Conservation (phyloP, 2,113 vertebrate genomes). For the Theristicus caerulescens region DNA sequence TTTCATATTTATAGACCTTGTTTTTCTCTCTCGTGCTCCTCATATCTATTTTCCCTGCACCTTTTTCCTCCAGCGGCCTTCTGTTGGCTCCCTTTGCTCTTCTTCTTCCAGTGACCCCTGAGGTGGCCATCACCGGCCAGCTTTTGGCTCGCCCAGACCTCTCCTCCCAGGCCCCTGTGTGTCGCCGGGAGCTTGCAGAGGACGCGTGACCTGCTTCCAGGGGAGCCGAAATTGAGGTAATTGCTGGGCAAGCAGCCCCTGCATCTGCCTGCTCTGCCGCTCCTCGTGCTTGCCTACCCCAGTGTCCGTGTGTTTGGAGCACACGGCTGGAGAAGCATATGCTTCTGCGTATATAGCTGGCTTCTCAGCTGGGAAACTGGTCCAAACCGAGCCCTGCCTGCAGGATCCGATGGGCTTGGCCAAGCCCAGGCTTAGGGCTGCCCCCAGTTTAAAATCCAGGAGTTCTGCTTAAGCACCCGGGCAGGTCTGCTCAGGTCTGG, state of each 20-base stretch:
- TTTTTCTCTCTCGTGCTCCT: background rate
- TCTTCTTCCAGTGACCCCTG: background rate
- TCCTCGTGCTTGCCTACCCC: background rate
- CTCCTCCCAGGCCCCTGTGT: background rate
- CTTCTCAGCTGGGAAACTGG: background rate
- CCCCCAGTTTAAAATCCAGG: background rate
- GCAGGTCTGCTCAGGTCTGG: background rate
- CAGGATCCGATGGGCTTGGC: background rate
- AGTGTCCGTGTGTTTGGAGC: accelerated
- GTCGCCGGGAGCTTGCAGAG: background rate
- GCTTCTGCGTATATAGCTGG: background rate
- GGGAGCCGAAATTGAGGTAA: background rate
- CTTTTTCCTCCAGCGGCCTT: background rate
- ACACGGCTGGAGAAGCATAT: accelerated
- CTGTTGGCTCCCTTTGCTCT: accelerated
- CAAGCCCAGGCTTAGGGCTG: background rate
- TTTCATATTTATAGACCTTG: background rate
- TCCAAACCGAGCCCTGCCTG: accelerated
- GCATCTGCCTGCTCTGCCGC: background rate
- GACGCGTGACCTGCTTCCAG: background rate
- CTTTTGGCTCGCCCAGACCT: background rate
- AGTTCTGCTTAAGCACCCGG: background rate
- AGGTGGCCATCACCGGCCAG: accelerated
- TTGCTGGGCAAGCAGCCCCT: background rate
- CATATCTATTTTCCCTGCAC: background rate